A percentile compares a stretch with the other conserved stretches of the same genome.
These are phyloP conservation scores for Sarcophaga subvicina DNA, from an alignment of 2,888 invertebrate species.

Conservation along the genomic window DNA sequence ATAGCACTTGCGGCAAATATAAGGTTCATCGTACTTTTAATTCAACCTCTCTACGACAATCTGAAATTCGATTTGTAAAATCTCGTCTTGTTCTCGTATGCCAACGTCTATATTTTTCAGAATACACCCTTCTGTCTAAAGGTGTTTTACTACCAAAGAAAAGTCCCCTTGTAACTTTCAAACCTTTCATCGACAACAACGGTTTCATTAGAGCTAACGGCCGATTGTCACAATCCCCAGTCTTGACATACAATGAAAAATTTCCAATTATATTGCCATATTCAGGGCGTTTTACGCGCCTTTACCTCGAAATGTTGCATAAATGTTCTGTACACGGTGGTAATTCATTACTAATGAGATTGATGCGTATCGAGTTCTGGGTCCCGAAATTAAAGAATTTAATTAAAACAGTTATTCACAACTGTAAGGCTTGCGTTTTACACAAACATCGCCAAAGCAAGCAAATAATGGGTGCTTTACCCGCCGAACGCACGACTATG, in stretches of 20 bases:
- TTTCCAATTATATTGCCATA: too few species aligned
- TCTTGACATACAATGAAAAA: background rate
- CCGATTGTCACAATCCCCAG: background rate
- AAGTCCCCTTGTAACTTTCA: background rate
- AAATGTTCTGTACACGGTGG: background rate
- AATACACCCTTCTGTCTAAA: background rate
- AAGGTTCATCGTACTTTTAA: background rate
- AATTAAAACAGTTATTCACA: too few species aligned
- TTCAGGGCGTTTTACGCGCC: too few species aligned
- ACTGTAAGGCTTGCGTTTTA: background rate
- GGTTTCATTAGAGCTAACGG: background rate
- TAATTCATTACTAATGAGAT: background rate
- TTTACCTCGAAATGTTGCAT: too few species aligned
- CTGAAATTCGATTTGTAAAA: background rate
- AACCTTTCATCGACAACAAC: background rate
- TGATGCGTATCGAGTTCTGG: background rate
- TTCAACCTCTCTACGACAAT: background rate
- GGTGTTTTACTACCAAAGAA: background rate
- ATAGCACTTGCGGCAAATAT: background rate
- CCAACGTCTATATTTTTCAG: background rate
- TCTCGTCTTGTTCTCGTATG: background rate
- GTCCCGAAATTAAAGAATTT: background rate
- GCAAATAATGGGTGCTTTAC: constrained; percentile 24
- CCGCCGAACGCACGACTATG: background rate
- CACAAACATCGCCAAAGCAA: background rate